Evolutionary conservation across 1,140 invertebrate genomes (phyloP), one percentile per base, ranked within the genome.

Genomic region (Calycopis cecrops): DNA sequence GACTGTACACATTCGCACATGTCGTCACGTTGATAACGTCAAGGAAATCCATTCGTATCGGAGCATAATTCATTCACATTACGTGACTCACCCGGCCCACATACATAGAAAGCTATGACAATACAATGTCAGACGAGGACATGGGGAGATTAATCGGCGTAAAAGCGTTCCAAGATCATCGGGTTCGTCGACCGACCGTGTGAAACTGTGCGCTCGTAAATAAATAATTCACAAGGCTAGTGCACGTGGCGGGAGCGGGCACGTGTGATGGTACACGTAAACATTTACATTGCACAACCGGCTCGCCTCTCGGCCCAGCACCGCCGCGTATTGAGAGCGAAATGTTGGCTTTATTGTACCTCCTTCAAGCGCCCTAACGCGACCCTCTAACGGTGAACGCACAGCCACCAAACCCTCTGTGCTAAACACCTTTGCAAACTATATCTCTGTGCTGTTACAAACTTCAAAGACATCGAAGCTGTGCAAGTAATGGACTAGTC

Each of bases 211-310:
- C 78, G 63, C 67, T 85, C 83, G 81, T 84, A 86, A 86, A 86
- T 86, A 86, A 86, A 86, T 86, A 86, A 86, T 86, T 86, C 80
- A 86, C 83, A 86, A 86, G 80, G 83, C 80, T 86, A 83, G 73
- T 75, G 76, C 83, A 85, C 83, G 80, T 85, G 80, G 76, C 70
- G 18, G 12, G 37, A 56, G 68, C 72, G 67, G 69, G 71, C 83
- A 85, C 83, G 80, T 82, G 82, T 77, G 69, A 73, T 76, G 76
- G 76, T 82, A 82, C 79, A 86, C 80, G 79, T 84, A 84, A 86
- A 86, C 79, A 79, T 84, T 83, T 77, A 83, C 79, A 81, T 86
- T 84, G 82, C 83, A 83, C 79, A 83, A 86, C 73, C 76, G 73
- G 75, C 80, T 79, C 83, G 83, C 84, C 82, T 28, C 81, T 78